Conservation (phyloP, 2,888 invertebrate species). For the Perizoma affinitatum region DNA sequence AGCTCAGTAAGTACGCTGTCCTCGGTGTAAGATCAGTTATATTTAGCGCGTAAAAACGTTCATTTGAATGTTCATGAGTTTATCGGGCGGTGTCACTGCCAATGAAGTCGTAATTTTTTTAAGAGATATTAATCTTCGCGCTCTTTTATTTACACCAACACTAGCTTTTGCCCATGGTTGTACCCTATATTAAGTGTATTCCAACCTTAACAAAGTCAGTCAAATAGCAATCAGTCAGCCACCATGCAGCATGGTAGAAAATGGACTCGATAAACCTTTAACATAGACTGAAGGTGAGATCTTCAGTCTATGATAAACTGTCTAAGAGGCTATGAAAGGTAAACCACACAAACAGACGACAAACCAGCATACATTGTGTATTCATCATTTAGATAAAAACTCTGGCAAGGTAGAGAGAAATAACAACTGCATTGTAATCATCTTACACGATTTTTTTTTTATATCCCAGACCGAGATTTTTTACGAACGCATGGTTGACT, state of each 20-base stretch:
- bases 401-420: slow-evolving; percentile 3
- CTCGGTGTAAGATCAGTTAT: slow-evolving; percentile 35
- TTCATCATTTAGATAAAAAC: neutral
- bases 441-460: slow-evolving; percentile 2
- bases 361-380: neutral
- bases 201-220: too few relatives aligned
- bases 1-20: slow-evolving; percentile 33
- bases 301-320: too few relatives aligned
- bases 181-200: neutral
- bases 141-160: slow-evolving; percentile 32
- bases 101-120: slow-evolving; percentile 41
- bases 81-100: slow-evolving; percentile 49
- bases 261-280: too few relatives aligned
- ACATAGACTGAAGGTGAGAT: neutral
- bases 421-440: slow-evolving; percentile 19
- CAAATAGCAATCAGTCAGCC: too few relatives aligned
- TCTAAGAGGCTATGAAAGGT: neutral
- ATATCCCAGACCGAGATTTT: slow-evolving; percentile 3
- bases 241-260: too few relatives aligned
- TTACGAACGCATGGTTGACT: slow-evolving; percentile 12
- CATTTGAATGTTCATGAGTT: slow-evolving; percentile 44
- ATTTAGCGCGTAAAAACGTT: slow-evolving; percentile 40
- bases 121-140: slow-evolving; percentile 38
- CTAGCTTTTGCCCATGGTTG: slow-evolving; percentile 5
- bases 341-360: neutral